Evolutionary conservation across 2,888 invertebrate genomes (phyloP), one percentile per base, ranked within the genome.

Genomic region (Heliconius erato): DNA sequence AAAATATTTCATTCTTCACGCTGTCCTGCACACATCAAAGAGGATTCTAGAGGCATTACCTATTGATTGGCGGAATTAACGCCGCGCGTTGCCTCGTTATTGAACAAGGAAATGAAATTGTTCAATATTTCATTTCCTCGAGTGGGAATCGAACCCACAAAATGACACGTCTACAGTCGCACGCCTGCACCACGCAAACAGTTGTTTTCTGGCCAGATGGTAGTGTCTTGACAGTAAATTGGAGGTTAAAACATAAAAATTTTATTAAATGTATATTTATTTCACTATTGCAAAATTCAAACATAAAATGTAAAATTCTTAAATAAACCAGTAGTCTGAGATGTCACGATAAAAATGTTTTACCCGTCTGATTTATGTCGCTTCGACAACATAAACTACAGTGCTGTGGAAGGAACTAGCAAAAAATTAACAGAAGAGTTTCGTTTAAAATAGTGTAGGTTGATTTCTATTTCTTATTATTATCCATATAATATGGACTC

Each of bases 301-400:
- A 11, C 9, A 69, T 9, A 19, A 35, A 69, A 71, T 3, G 1
- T 35, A n/a, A 69, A 32, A 40, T 40, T 40, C 40, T 35, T 71
- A 19, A n/a, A 40, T 71, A 71, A 71, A 71, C 11, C 9, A 11
- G 69, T 16, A 35, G 23, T 12, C 40, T n/a, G n/a, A 40, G 69
- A 40, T 14, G 40, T n/a, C 69, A 71, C 69, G 40, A 71, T 71
- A 71, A 71, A 71, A 71, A 23, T n/a, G 69, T 35, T n/a, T 35
- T 11, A 23, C 40, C 19, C 69, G 32, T 68, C 68, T 68, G 68
- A 68, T 68, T 68, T 68, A 32, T 32, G 16, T 68, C 16, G 68
- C 19, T 68, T 35, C 69, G 23, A n/a, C 35, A 23, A 71, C 69
- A 71, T 35, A 71, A 40, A 71, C 35, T n/a, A 40, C n/a, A 16